Evolutionary conservation across 2,113 vertebrate species (phyloP).

Genomic region (Nicator chloris): DNA sequence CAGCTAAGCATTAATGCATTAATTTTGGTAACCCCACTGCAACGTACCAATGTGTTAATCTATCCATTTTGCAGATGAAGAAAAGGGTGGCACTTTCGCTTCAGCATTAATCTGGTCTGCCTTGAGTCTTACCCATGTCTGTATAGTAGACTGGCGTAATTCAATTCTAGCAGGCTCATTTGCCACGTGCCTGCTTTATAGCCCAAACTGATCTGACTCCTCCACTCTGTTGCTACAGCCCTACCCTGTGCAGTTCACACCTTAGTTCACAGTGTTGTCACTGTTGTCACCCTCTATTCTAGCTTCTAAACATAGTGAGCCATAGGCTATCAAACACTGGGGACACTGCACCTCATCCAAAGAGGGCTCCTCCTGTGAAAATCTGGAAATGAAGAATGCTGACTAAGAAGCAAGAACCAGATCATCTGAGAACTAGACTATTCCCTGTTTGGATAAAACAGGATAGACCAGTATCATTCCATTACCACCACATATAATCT

Average conservation of each 20-base stretch:
- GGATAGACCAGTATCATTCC: background rate
- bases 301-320: background rate
- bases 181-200: background rate
- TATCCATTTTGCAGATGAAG: background rate
- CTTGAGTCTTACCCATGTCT: background rate
- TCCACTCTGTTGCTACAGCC: background rate
- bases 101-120: background rate
- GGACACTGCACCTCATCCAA: background rate
- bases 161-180: background rate
- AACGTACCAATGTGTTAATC: background rate
- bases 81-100: background rate
- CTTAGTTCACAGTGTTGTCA: background rate
- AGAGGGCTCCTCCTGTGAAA: background rate
- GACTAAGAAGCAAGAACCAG: background rate
- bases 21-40: background rate
- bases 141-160: background rate
- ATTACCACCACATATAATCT: background rate
- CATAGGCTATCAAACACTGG: background rate
- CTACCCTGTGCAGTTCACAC: background rate
- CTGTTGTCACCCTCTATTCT: background rate
- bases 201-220: background rate
- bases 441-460: background rate
- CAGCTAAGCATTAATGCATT: background rate
- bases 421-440: background rate
- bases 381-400: background rate